phyloP scores from a whole-genome alignment of 2,113 vertebrate species.

The Marcusenius ussheri region DNA sequence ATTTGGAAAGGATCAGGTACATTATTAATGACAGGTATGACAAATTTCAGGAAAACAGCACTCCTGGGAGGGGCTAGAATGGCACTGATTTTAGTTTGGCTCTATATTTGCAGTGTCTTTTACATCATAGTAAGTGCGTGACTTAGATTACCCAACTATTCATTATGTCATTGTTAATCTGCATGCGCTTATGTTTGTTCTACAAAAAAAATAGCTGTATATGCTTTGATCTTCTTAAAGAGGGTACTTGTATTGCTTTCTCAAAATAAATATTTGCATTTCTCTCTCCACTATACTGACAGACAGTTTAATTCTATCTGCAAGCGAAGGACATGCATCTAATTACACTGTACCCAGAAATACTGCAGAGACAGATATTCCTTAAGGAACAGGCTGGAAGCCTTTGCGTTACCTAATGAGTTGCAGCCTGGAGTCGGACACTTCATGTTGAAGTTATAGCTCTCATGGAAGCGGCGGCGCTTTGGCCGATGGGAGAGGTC shows the following conservation, averaged over 20 bases:
- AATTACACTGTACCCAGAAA: neutral
- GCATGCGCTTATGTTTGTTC: neutral
- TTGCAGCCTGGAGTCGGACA: constrained; percentile 96
- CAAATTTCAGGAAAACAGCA: neutral
- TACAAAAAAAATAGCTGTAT: neutral
- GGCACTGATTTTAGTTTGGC: neutral
- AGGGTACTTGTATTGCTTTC: too few relatives aligned
- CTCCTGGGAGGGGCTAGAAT: neutral
- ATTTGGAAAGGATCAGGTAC: neutral
- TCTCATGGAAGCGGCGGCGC: constrained; percentile 93
- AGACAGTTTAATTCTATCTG: neutral
- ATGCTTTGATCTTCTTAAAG: neutral
- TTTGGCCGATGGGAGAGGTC: constrained; percentile 93
- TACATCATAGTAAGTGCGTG: neutral
- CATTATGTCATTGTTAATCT: neutral
- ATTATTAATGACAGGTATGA: neutral
- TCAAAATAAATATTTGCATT: too few relatives aligned
- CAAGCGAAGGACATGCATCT: neutral
- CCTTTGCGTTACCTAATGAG: constrained; percentile 71
- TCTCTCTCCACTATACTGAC: neutral
- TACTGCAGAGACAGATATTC: neutral
- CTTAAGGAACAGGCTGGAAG: neutral
- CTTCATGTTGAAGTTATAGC: constrained; percentile 99
- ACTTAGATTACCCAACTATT: neutral
- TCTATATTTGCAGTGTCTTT: neutral